Conservation (phyloP, 1,140 invertebrate species). For the Ostrea edulis region DNA sequence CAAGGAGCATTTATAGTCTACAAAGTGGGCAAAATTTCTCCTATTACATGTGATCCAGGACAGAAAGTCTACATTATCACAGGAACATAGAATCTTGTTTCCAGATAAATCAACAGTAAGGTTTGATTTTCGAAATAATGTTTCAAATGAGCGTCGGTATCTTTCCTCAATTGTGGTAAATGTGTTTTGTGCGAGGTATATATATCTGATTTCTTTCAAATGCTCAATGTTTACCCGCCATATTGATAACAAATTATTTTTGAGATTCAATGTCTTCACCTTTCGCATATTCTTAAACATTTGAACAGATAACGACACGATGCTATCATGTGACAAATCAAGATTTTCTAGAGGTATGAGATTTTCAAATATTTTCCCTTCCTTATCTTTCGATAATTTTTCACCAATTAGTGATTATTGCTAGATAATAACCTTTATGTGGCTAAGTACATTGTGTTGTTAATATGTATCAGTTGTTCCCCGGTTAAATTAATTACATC, state of each 20-base stretch:
- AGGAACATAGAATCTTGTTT: background rate
- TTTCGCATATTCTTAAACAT: background rate
- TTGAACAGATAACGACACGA: background rate
- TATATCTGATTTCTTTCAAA: background rate
- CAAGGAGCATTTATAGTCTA: background rate
- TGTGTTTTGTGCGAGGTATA: background rate
- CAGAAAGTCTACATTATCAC: background rate
- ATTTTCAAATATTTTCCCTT: background rate
- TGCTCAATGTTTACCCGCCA: slow-evolving; percentile 3
- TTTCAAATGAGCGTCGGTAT: background rate
- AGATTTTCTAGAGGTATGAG: background rate
- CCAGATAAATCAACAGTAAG: background rate
- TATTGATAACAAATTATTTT: background rate
- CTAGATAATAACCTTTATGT: no score
- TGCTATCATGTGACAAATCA: background rate
- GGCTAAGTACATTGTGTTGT: no score
- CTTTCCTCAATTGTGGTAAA: background rate
- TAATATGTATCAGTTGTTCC: no score
- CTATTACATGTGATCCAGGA: background rate
- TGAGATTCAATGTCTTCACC: background rate
- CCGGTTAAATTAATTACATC: no score
- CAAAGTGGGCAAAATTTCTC: background rate
- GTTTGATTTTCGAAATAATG: background rate
- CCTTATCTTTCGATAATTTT: background rate
- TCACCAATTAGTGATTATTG: background rate